Conservation (phyloP, 2,113 vertebrate species). For the Gopherus evgoodei region DNA sequence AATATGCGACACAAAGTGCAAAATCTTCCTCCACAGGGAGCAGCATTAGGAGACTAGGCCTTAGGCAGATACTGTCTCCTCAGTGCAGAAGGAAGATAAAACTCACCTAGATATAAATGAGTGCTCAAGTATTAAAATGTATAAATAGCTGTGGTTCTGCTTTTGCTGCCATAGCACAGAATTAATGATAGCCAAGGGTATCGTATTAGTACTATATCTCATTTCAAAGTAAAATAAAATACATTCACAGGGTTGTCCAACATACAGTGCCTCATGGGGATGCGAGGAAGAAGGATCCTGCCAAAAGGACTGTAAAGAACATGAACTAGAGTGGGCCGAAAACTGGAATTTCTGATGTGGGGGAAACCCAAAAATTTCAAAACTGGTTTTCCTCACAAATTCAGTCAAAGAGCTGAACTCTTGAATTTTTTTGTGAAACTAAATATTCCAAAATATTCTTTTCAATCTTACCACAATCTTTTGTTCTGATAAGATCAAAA, state of each 20-base stretch:
- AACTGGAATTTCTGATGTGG: neutral
- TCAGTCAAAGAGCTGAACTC: neutral
- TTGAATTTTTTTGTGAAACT: neutral
- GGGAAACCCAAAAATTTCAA: neutral
- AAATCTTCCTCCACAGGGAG: neutral
- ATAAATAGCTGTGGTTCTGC: neutral
- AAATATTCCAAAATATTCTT: neutral
- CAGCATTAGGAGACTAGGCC: neutral
- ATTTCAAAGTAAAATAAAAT: slow-evolving; percentile 6
- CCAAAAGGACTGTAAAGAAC: neutral
- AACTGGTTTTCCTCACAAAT: neutral
- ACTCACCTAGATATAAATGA: neutral
- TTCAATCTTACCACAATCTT: neutral
- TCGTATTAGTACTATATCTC: neutral
- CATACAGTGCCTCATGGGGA: neutral
- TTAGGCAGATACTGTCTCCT: neutral
- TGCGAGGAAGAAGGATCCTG: neutral
- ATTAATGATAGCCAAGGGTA: neutral
- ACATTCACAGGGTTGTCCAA: neutral
- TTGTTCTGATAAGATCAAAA: neutral
- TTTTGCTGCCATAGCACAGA: neutral
- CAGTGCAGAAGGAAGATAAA: neutral
- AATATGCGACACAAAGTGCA: neutral
- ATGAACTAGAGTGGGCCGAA: neutral
- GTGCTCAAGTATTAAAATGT: neutral